Percentiles rank a stretch among this genome's conserved stretches.
phyloP scores from a whole-genome alignment of 2,797 vertebrate species.

The Lutjanus campechanus region DNA sequence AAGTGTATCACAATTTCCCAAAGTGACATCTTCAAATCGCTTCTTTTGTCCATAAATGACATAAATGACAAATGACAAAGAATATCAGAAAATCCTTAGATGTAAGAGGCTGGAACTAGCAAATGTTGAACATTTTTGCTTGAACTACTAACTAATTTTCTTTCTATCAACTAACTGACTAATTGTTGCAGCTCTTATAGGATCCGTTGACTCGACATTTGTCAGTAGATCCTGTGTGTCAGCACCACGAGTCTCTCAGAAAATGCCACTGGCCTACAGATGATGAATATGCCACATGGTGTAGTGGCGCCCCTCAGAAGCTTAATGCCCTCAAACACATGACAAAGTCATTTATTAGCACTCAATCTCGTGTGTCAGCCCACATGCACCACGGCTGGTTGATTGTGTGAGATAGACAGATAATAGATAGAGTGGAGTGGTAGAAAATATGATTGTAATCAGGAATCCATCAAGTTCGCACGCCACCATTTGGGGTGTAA shows the following conservation, averaged over 20 bases:
- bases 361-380: constrained; percentile 3
- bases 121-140: too few relatives aligned
- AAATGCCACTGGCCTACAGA: constrained; percentile 4
- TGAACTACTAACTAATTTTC: too few relatives aligned
- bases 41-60: too few relatives aligned
- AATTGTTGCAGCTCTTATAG: too few relatives aligned
- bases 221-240: too few relatives aligned
- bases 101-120: too few relatives aligned
- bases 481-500: not conserved
- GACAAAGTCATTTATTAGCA: not conserved
- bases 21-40: too few relatives aligned
- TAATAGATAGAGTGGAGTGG: not conserved
- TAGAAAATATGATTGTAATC: constrained; percentile 8
- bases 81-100: too few relatives aligned
- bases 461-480: constrained; percentile 7
- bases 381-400: not conserved
- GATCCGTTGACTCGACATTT: too few relatives aligned
- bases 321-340: constrained; percentile 6
- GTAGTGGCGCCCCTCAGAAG: constrained; percentile 15
- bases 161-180: too few relatives aligned
- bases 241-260: not conserved
- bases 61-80: too few relatives aligned
- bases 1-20: too few relatives aligned
- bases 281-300: constrained; percentile 19
- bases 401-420: constrained; percentile 1